Percentiles rank a stretch among this genome's conserved stretches.
Evolutionary conservation across 2,113 vertebrate species (phyloP).

Genomic region (Holacanthus passer): DNA sequence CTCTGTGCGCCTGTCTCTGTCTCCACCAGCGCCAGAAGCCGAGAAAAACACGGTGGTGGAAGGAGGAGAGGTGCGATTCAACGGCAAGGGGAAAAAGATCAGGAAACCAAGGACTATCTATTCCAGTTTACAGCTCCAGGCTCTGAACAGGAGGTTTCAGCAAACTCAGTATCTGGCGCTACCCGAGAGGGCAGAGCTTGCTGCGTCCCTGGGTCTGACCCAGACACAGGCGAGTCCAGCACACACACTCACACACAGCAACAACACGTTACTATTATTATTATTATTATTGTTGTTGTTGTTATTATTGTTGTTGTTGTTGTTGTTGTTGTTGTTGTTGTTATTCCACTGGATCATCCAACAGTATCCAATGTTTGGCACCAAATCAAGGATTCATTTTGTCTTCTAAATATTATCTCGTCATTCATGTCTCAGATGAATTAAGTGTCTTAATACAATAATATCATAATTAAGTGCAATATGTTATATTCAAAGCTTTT

Average conservation of each 20-base stretch:
- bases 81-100: constrained; percentile 99
- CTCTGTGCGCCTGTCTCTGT: constrained; percentile 50
- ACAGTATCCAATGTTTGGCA: background rate
- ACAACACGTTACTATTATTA: background rate
- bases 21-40: constrained; percentile 85
- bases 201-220: constrained; percentile 97
- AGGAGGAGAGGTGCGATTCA: constrained; percentile 98
- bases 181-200: constrained; percentile 97
- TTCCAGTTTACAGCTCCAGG: constrained; percentile 98
- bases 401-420: background rate
- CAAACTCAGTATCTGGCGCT: constrained; percentile 98
- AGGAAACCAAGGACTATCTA: constrained; percentile 99
- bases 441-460: background rate
- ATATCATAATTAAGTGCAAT: background rate
- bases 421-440: background rate
- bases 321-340: background rate
- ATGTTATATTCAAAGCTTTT: background rate
- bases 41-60: constrained; percentile 99
- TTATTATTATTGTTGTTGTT: constrained; percentile 27
- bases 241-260: no score
- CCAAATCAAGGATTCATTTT: background rate
- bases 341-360: background rate
- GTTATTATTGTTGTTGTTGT: constrained; percentile 13
- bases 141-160: constrained; percentile 97
- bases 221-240: constrained; percentile 93